These are phyloP conservation scores for Drosophila rhopaloa DNA, from an alignment of 1,140 invertebrate genomes.

Conservation along the genomic window DNA sequence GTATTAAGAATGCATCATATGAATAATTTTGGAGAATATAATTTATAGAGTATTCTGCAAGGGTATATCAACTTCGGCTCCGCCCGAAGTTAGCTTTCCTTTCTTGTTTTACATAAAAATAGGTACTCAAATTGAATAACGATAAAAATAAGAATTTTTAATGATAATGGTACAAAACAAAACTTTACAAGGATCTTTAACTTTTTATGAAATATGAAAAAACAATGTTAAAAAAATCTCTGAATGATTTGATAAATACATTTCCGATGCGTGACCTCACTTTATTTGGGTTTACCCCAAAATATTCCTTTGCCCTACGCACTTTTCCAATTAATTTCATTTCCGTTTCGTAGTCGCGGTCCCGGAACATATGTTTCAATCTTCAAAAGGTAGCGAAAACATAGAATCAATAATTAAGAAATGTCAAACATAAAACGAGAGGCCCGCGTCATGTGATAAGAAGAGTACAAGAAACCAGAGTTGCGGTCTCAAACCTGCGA, in stretches of 20 bases:
- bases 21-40: too few species aligned
- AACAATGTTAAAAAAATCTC: too few species aligned
- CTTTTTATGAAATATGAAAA: too few species aligned
- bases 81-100: too few species aligned
- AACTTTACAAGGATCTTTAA: too few species aligned
- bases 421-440: conserved; percentile 79
- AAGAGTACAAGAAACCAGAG: conserved; percentile 5
- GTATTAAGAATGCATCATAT: too few species aligned
- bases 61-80: too few species aligned
- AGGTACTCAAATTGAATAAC: too few species aligned
- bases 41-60: too few species aligned
- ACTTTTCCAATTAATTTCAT: conserved; percentile 83
- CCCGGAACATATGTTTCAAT: conserved; percentile 73
- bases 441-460: conserved; percentile 64
- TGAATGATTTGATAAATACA: not conserved
- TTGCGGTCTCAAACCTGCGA: conserved; percentile 23
- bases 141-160: too few species aligned
- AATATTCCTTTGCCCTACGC: conserved; percentile 48
- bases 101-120: too few species aligned
- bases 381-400: conserved; percentile 83
- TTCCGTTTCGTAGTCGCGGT: conserved; percentile 63
- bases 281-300: conserved; percentile 88
- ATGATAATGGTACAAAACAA: too few species aligned
- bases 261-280: conserved; percentile 10
- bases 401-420: conserved; percentile 83